Conservation (phyloP, 2,113 vertebrate species). For the Nibea albiflora region DNA sequence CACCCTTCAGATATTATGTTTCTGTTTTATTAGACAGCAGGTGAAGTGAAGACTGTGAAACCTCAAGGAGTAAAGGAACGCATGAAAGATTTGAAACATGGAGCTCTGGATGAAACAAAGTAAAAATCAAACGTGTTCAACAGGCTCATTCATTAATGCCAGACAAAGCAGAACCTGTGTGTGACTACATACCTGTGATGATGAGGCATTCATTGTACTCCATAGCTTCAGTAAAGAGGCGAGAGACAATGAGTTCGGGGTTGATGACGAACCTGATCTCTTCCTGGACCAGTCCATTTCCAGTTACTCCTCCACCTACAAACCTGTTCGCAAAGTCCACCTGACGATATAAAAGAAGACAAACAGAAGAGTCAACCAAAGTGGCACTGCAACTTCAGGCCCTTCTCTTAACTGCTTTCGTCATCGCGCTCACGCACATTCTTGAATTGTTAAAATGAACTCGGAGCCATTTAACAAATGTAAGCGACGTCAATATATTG, state of each 20-base stretch:
- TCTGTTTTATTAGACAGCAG: background rate
- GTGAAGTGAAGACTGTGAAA: background rate
- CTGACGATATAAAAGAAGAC: slow-evolving; percentile 75
- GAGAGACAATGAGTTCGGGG: slow-evolving; percentile 94
- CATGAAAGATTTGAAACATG: background rate
- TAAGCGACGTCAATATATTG: background rate
- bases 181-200: slow-evolving; percentile 89
- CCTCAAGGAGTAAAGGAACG: background rate
- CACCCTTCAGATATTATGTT: background rate
- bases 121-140: background rate
- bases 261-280: slow-evolving; percentile 98
- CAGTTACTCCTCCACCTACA: slow-evolving; percentile 96
- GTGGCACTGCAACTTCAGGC: background rate
- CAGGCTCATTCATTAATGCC: background rate
- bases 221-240: slow-evolving; percentile 96
- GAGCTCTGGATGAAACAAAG: background rate
- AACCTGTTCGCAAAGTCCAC: slow-evolving; percentile 98
- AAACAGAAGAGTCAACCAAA: background rate
- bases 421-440: background rate
- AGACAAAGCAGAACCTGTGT: background rate
- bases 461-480: background rate
- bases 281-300: slow-evolving; percentile 95
- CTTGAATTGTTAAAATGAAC: background rate
- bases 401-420: background rate
- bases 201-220: slow-evolving; percentile 97